Conservation (phyloP, 2,113 vertebrate species). For the Pandion haliaetus region DNA sequence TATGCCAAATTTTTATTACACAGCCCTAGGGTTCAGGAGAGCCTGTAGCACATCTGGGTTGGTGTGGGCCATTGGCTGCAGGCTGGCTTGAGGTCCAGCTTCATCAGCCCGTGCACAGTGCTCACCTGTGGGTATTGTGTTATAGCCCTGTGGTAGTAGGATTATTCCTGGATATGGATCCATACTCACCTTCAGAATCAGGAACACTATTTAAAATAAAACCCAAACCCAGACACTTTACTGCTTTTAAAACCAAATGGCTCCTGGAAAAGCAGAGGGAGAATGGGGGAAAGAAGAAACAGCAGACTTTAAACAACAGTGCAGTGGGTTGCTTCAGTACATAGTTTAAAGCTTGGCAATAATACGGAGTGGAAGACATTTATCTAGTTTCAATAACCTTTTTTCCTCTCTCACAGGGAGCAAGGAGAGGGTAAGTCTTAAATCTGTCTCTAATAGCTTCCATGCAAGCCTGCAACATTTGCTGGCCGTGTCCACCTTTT, state of each 20-base stretch:
- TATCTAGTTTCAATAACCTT: background rate
- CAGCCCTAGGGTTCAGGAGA: background rate
- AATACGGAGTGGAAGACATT: background rate
- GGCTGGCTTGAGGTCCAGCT: background rate
- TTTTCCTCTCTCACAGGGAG: conserved; percentile 75
- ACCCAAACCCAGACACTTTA: background rate
- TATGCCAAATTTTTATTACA: background rate
- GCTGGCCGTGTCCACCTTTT: background rate
- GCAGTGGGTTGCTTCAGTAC: background rate
- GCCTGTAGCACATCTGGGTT: background rate
- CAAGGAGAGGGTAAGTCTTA: conserved; percentile 86
- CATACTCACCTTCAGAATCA: background rate
- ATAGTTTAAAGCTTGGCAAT: background rate
- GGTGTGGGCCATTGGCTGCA: background rate
- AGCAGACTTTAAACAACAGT: background rate
- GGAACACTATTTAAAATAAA: background rate
- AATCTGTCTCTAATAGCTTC: background rate
- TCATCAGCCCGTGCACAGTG: background rate
- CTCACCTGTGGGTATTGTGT: accelerated
- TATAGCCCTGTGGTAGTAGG: background rate
- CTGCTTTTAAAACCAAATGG: background rate
- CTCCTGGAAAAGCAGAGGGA: background rate
- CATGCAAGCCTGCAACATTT: background rate
- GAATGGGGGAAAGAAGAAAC: background rate
- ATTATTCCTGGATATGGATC: background rate